phyloP scores from a whole-genome alignment of 2,888 invertebrate genomes.

The Nysson spinosus region DNA sequence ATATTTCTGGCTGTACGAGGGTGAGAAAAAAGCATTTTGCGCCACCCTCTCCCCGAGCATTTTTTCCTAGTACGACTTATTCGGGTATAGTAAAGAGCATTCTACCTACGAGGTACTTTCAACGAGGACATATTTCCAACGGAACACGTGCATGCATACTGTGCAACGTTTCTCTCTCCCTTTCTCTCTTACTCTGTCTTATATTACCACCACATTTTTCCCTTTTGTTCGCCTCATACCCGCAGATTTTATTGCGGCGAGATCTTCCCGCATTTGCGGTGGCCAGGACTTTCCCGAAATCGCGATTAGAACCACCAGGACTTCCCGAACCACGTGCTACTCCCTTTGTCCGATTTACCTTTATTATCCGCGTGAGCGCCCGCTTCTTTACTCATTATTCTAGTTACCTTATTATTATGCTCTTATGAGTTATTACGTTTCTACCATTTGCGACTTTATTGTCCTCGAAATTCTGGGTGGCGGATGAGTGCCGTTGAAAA shows the following conservation, averaged over 20 bases:
- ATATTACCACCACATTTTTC: neutral
- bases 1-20: slow-evolving; percentile 52
- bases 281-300: slow-evolving; percentile 51
- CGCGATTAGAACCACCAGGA: slow-evolving; percentile 47
- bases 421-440: slow-evolving; percentile 9
- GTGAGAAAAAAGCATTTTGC: slow-evolving; percentile 54
- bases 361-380: slow-evolving; percentile 42
- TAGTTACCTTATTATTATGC: slow-evolving; percentile 18
- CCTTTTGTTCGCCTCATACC: neutral
- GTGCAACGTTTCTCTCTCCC: neutral
- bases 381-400: slow-evolving; percentile 34
- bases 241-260: slow-evolving; percentile 43
- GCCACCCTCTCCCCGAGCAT: slow-evolving; percentile 2
- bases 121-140: slow-evolving; percentile 41
- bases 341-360: slow-evolving; percentile 45
- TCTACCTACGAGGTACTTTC: slow-evolving; percentile 28
- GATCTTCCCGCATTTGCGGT: slow-evolving; percentile 47
- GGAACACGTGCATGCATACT: slow-evolving; percentile 44
- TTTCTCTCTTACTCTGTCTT: neutral
- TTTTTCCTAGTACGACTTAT: neutral
- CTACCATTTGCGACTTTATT: no score
- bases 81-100: slow-evolving; percentile 28
- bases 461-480: no score
- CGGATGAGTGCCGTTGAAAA: no score
- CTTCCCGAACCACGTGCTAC: slow-evolving; percentile 46